Base-by-base conservation (phyloP, 2,113 vertebrate genomes). In the Chaenocephalus aceratus region DNA sequence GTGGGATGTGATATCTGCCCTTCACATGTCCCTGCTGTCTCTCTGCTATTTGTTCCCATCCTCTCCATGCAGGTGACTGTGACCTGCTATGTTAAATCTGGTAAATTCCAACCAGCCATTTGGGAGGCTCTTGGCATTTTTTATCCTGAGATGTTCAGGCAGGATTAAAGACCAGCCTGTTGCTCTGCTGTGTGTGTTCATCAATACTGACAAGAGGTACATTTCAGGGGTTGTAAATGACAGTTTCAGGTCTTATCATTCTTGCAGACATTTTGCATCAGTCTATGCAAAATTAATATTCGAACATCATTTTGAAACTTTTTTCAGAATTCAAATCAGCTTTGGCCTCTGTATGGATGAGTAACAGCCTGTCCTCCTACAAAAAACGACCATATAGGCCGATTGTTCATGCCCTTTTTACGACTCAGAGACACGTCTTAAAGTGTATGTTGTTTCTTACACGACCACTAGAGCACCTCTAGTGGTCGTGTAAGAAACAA, bases 51-150 rank as follows among this genome's bases (percentile, higher is more conserved):
- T 88, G 74, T 73, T 23, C 58, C 26, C 14, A 10, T 41, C 58
- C 54, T 52, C 4, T 78, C 54, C 78, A 41, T 7, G 36, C 36
- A 84, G 87, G 75, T 91, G 79, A 84, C 76, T 54, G 62, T 86
- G 89, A 73, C 72, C 59, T 45, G 69, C 10, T 44, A 61, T 54
- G 54, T 66, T 73, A 70, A 79, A 80, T 72, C 51, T 66, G 59
- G 70, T 67, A 89, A 91, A 91, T 86, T 86, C 79, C 80, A 85
- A 52, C 4, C 21, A 48, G 72, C 49, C 84, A 53, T 58, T 14
- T 30, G 84, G 71, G 87, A 86, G 3, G 30, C 15, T 77, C 46
- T 34, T 75, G 85, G 77, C 59, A 46, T 72, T 79, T 65, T 58
- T 79, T 75, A 48, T 66, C 77, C 48, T 51, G 12, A 26, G 30